Base-by-base conservation (phyloP, 2,797 vertebrate genomes). In the Botia kubotai region DNA sequence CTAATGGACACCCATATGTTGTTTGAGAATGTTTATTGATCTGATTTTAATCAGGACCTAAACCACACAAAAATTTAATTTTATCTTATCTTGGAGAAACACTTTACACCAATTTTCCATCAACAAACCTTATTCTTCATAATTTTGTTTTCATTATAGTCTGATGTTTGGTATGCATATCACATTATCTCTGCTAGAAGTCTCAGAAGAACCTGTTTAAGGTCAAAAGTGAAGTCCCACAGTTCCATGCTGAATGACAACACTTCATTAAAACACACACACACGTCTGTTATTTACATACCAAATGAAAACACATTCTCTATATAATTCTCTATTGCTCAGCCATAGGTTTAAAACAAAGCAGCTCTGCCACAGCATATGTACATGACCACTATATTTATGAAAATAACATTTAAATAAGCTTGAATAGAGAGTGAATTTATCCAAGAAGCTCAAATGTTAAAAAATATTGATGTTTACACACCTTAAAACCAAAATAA, bases 181-280 rank as follows among this genome's bases (percentile, higher is more conserved):
- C 26, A 23, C 33, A 19, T 72, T 23, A 50, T 12, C 5, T n/a
- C 10, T 23, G 0, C 16, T 29, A 33, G 36, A 79, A 23, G 17
- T 36, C 55, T 62, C 65, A 75, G 33, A 26, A 57, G 76, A 75
- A 78, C 65, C 77, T 77, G 65, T 50, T 19, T 52, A 29, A 74
- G 75, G 68, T 82, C 68, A 76, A 65, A 83, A 39, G 60, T 76
- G 75, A 77, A 16, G 46, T 65, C 46, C 72, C 55, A 48, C 65
- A 46, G 65, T 23, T 58, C 55, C 17, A 43, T 29, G 39, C 16
- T 46, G 39, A 62, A 46, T 43, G 23, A 50, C 57, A 48, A 50
- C 72, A 50, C 58, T 63, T 75, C 36, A 58, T 77, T 46, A 68
- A 68, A 46, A 76, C 13, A 53, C 62, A 62, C 53, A 36, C 26